Conservation (phyloP, 2,888 invertebrate species). For the Unio delphinus region DNA sequence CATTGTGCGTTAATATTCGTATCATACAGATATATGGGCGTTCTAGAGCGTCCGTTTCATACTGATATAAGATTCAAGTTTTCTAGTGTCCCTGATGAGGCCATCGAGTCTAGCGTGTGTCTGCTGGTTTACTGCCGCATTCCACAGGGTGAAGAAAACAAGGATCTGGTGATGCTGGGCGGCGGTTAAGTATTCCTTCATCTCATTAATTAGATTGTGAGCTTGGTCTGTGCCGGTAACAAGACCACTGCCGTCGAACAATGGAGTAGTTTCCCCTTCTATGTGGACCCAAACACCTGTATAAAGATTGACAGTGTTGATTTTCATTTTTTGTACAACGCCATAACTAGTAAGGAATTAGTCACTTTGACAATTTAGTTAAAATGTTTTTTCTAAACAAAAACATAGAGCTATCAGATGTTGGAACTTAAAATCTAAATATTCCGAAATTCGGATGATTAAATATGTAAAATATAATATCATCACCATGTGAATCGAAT, state of each 20-base stretch:
- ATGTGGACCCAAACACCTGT: slow-evolving; percentile 60
- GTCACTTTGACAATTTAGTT: too few relatives aligned
- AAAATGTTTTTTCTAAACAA: too few relatives aligned
- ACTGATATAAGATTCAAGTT: slow-evolving; percentile 54
- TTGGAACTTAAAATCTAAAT: too few relatives aligned
- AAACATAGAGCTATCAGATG: too few relatives aligned
- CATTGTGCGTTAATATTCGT: too few relatives aligned
- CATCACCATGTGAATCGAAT: too few relatives aligned
- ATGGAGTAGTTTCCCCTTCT: slow-evolving; percentile 48
- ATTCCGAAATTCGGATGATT: too few relatives aligned
- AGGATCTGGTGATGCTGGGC: slow-evolving; percentile 47
- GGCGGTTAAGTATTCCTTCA: slow-evolving; percentile 41
- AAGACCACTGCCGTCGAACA: slow-evolving; percentile 47
- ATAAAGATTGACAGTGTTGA: neutral
- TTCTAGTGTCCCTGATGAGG: slow-evolving; percentile 45
- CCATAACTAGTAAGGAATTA: too few relatives aligned
- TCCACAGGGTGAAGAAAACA: slow-evolving; percentile 60
- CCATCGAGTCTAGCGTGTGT: slow-evolving; percentile 31
- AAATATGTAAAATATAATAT: too few relatives aligned
- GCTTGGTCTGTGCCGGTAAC: slow-evolving; percentile 47
- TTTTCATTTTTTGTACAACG: too few relatives aligned
- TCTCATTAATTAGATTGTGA: slow-evolving; percentile 52
- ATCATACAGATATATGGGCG: too few relatives aligned
- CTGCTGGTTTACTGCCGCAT: slow-evolving; percentile 47
- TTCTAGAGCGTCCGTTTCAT: too few relatives aligned